phyloP scores from a whole-genome alignment of 2,888 invertebrate species.

The Hybos culiciformis region DNA sequence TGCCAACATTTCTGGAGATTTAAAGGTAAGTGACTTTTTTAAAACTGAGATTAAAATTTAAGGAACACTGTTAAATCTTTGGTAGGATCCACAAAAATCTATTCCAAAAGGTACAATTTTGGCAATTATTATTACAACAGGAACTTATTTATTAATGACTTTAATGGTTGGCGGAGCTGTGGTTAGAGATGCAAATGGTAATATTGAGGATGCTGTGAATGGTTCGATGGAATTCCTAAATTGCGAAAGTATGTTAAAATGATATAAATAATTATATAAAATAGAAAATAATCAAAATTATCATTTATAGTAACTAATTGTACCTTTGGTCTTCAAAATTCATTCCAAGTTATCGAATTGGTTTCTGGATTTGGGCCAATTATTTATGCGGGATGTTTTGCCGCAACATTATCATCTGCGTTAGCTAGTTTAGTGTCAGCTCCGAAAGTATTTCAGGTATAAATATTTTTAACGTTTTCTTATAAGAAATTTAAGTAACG shows the following conservation, averaged over 20 bases:
- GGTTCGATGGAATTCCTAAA: constrained; percentile 40
- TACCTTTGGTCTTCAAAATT: constrained; percentile 37
- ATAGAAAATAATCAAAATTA: not conserved
- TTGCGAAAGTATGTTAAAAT: constrained; percentile 33
- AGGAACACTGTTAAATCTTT: constrained; percentile 8
- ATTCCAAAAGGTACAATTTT: constrained; percentile 88
- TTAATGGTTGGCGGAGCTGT: constrained; percentile 62
- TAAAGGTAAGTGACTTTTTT: constrained; percentile 77
- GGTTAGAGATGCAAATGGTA: constrained; percentile 66
- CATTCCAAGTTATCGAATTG: constrained; percentile 60
- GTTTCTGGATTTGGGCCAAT: constrained; percentile 79
- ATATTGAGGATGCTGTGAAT: constrained; percentile 42
- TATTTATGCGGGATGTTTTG: constrained; percentile 93
- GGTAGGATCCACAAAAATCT: constrained; percentile 71
- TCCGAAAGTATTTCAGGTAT: constrained; percentile 75
- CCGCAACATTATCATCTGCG: constrained; percentile 92
- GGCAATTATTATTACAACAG: constrained; percentile 75
- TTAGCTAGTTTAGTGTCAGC: constrained; percentile 92
- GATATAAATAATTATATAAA: not conserved
- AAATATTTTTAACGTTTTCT: not conserved
- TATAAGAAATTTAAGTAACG: not conserved
- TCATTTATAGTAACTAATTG: constrained; percentile 33
- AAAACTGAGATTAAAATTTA: not conserved
- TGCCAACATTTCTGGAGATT: constrained; percentile 95
- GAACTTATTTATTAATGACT: constrained; percentile 77